These are phyloP conservation scores for Margarornis squamiger DNA, from an alignment of 2,797 vertebrate genomes.

Conservation along the genomic window DNA sequence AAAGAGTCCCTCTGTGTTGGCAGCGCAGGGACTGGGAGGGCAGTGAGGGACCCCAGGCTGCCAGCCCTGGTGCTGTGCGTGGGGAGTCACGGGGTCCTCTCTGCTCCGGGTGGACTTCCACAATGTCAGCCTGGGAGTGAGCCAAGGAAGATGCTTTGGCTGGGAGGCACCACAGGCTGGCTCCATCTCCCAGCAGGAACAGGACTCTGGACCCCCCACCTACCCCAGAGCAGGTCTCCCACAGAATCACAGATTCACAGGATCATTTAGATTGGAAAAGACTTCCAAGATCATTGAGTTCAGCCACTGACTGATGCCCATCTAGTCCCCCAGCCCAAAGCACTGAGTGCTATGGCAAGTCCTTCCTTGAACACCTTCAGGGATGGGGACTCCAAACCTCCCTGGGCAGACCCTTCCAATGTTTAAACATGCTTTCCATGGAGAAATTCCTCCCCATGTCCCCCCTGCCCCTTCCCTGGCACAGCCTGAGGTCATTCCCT, in stretches of 20 bases:
- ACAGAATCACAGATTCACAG: too few species aligned
- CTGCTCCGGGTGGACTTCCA: background rate
- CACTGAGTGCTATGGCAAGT: background rate
- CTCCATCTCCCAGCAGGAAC: background rate
- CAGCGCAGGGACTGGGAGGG: background rate
- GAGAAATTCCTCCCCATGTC: background rate
- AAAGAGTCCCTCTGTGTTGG: background rate
- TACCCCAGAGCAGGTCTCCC: background rate
- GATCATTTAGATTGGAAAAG: accelerated
- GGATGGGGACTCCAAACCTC: background rate
- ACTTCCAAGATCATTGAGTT: accelerated
- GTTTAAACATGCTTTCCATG: background rate
- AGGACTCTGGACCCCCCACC: background rate
- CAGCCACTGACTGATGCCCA: accelerated
- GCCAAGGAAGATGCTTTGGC: background rate
- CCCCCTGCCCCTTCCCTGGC: background rate
- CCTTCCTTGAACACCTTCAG: background rate
- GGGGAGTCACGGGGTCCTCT: accelerated
- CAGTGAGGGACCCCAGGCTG: background rate
- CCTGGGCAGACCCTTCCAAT: background rate
- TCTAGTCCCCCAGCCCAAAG: background rate
- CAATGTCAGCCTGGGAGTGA: accelerated
- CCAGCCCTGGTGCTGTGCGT: accelerated
- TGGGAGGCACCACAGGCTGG: background rate
- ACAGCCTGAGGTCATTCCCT: background rate